Percentiles rank a stretch among this genome's conserved stretches.
Evolutionary conservation across 2,888 invertebrate species (phyloP).

Genomic region (Polyploca ridens): DNA sequence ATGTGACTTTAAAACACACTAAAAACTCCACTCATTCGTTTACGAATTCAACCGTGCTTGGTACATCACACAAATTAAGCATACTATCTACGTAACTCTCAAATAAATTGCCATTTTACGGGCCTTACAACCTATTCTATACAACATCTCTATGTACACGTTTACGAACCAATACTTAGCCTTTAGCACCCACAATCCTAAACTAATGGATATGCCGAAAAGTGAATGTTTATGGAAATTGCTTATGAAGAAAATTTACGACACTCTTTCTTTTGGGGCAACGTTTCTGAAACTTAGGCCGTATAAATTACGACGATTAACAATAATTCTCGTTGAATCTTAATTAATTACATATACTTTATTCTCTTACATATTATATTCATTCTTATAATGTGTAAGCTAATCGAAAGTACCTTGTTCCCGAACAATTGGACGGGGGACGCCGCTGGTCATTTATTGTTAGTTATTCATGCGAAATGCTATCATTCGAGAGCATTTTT

Average conservation of each 20-base stretch:
- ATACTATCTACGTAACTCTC: slow-evolving; percentile 27
- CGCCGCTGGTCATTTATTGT: background rate
- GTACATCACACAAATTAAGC: slow-evolving; percentile 28
- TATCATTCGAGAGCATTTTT: slow-evolving; percentile 22
- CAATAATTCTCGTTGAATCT: slow-evolving; percentile 15
- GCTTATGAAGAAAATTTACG: slow-evolving; percentile 40
- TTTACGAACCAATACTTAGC: slow-evolving; percentile 51
- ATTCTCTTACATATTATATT: slow-evolving; percentile 11
- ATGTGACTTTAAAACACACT: slow-evolving; percentile 55
- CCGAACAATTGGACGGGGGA: slow-evolving; percentile 45
- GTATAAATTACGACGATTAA: slow-evolving; percentile 22
- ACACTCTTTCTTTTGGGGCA: slow-evolving; percentile 47
- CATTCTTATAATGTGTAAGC: slow-evolving; percentile 17
- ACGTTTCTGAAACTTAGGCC: slow-evolving; percentile 50
- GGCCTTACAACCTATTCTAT: slow-evolving; percentile 53
- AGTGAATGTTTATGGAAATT: slow-evolving; percentile 40
- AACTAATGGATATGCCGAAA: slow-evolving; percentile 68
- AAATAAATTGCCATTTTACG: slow-evolving; percentile 33
- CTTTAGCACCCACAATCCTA: slow-evolving; percentile 72
- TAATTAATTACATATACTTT: background rate
- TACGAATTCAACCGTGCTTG: slow-evolving; percentile 53
- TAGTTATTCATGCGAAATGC: background rate
- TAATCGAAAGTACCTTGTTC: slow-evolving; percentile 13
- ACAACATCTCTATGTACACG: slow-evolving; percentile 67
- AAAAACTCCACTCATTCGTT: slow-evolving; percentile 49